Evolutionary conservation across 2,113 vertebrate species (phyloP), one percentile per base, ranked within the genome.

Genomic region (Dipodomys ordii): DNA sequence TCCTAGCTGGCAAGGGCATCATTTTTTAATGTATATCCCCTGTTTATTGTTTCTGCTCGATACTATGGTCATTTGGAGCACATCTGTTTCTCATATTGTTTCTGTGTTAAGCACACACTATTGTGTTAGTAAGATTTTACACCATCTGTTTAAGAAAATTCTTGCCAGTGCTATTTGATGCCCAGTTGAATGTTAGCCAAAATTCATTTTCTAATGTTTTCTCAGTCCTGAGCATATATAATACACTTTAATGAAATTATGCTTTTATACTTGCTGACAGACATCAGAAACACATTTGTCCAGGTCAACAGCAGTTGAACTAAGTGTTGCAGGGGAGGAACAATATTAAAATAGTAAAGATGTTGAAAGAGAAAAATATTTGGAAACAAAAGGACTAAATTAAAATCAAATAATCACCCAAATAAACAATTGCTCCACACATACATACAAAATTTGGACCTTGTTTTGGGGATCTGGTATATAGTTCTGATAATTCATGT

Each of bases 71-170:
- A 94, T 95, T 94, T 95, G 76, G 57, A 92, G 49, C 83, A 97
- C 97, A 97, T 97, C 95, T 98, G 98, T 94, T 97, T 97, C 94
- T 95, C 91, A 97, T 97, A 88, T 27, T 78, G 60, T 92, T 93
- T 85, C 73, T 88, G 87, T 96, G 88, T 96, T 79, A 93, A 97
- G 93, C 95, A 92, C 90, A 94, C 92, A 93, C 95, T 96, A 92
- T 96, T 95, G 83, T 95, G 95, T 97, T 97, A 96, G 96, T 44
- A 94, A 96, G 96, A 95, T 97, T 97, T 97, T 95, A 96, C 96
- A 97, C 95, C 96, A 95, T 97, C 95, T 96, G 96, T 91, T 92
- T 93, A 87, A 97, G 95, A 92, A 96, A 95, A 93, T 91, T 94
- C 90, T 95, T 94, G 92, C 90, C 89, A 95, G 88, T 94, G 96